Percentiles rank a stretch among this genome's conserved stretches.
Conservation (phyloP, 2,113 vertebrate genomes). For the Burhinus oedicnemus region DNA sequence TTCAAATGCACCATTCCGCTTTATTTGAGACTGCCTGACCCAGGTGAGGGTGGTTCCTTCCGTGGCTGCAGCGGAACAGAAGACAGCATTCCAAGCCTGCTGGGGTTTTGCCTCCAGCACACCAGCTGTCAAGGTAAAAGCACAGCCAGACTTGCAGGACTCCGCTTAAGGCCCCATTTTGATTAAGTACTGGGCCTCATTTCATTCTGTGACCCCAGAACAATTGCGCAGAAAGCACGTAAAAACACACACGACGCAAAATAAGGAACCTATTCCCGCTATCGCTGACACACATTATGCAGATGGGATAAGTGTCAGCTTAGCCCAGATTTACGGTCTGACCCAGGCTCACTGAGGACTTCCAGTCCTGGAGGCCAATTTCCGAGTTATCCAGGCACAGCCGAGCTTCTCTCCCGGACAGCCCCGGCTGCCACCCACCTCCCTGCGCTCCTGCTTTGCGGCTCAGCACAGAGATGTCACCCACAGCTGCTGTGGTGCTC, state of each 20-base stretch:
- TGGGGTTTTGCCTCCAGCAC: not conserved
- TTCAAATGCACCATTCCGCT: not conserved
- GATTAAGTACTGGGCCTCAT: accelerated
- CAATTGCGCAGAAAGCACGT: accelerated
- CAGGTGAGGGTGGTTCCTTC: not conserved
- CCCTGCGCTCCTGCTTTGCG: accelerated
- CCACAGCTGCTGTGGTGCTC: not conserved
- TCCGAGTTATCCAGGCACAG: not conserved
- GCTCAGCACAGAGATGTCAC: not conserved
- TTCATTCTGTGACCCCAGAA: not conserved
- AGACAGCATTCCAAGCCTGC: not conserved
- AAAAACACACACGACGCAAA: not conserved
- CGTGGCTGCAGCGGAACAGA: not conserved
- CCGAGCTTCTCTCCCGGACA: not conserved
- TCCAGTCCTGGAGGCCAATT: not conserved
- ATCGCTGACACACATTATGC: accelerated
- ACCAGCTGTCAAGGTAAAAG: not conserved
- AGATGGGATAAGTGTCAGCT: not conserved
- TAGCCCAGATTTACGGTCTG: not conserved
- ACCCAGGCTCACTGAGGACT: not conserved
- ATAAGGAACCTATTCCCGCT: not conserved
- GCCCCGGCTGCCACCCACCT: not conserved
- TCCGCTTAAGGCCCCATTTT: not conserved
- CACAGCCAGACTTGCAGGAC: not conserved
- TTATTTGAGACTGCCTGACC: not conserved